Evolutionary conservation across 2,888 invertebrate genomes (phyloP).

Genomic region (Oasisia sp.): DNA sequence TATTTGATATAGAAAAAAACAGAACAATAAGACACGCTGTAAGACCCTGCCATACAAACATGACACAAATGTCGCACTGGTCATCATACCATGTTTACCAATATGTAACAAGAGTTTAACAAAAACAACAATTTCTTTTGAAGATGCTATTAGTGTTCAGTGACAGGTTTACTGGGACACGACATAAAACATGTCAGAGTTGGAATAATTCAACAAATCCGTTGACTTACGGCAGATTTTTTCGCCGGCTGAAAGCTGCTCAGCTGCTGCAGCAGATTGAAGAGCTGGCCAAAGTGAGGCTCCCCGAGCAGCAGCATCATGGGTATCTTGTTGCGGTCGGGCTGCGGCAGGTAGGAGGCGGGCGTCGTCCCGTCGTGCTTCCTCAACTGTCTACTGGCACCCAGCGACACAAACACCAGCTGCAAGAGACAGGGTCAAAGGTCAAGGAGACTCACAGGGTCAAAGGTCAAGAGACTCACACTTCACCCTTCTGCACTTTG

Average conservation of each 20-base stretch:
- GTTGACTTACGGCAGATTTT: conserved; percentile 28
- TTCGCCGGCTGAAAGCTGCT: conserved; percentile 84
- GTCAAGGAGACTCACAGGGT: not conserved
- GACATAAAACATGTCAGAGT: not conserved
- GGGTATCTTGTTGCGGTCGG: conserved; percentile 82
- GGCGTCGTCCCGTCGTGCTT: conserved; percentile 79
- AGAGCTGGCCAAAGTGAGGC: conserved; percentile 89
- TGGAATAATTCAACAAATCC: not conserved
- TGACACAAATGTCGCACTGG: too few relatives aligned
- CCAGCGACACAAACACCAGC: conserved; percentile 91
- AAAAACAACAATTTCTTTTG: too few relatives aligned
- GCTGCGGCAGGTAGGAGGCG: conserved; percentile 87
- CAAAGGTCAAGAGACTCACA: not conserved
- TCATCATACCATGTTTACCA: too few relatives aligned
- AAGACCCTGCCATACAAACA: too few relatives aligned
- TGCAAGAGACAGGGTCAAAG: conserved; percentile 58
- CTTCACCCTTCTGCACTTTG: not conserved
- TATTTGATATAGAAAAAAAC: too few relatives aligned
- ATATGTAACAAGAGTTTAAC: too few relatives aligned
- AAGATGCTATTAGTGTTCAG: too few relatives aligned
- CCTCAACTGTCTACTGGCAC: conserved; percentile 75
- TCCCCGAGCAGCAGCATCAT: conserved; percentile 85
- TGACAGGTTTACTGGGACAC: conserved; percentile 26
- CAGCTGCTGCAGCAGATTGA: conserved; percentile 88
- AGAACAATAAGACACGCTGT: too few relatives aligned